Evolutionary conservation across 2,797 vertebrate species (phyloP), one percentile per base, ranked within the genome.

Genomic region (Darevskia nairensis): DNA sequence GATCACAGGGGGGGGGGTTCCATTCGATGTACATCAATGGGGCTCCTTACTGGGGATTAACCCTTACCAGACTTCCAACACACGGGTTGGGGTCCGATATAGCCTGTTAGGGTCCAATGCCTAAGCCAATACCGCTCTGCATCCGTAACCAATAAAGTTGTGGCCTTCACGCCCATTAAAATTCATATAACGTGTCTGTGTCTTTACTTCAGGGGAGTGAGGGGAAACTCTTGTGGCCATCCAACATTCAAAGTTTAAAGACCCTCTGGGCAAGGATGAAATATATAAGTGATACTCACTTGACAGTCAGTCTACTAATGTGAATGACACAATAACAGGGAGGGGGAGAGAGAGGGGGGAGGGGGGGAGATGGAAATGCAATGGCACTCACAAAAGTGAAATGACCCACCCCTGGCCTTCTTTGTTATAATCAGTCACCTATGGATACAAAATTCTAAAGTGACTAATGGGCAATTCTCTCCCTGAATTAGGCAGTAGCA

Each of bases 381-480:
- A 59, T 88, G 59, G 59, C 92, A 88, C 93, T 94, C 89, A 94
- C 55, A 91, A 89, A 90, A 93, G 71, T 72, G 83, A 93, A 94
- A 90, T 82, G 93, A 77, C 89, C 72, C 91, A 23, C 91, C 90
- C 92, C 88, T 93, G 89, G 80, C 92, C 92, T 91, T 89, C 39
- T 85, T 90, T 92, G 90, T 90, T 89, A n/a, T 89, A 84, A 89
- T 90, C 88, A 92, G 91, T 92, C 87, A 92, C 89, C 74, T 92
- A 84, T 85, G 89, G 79, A 85, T 86, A 89, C 0, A 91, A 90
- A 92, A 92, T 86, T 90, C 75, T 93, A 90, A 91, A 91, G 92
- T 88, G 90, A 95, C 88, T 94, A 93, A 94, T 91, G 92, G 93
- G 85, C 81, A 68, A 80, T 87, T 90, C 90, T 94, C 93, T 83